Evolutionary conservation across 2,113 vertebrate species (phyloP), one percentile per base, ranked within the genome.

Genomic region (Vidua macroura): DNA sequence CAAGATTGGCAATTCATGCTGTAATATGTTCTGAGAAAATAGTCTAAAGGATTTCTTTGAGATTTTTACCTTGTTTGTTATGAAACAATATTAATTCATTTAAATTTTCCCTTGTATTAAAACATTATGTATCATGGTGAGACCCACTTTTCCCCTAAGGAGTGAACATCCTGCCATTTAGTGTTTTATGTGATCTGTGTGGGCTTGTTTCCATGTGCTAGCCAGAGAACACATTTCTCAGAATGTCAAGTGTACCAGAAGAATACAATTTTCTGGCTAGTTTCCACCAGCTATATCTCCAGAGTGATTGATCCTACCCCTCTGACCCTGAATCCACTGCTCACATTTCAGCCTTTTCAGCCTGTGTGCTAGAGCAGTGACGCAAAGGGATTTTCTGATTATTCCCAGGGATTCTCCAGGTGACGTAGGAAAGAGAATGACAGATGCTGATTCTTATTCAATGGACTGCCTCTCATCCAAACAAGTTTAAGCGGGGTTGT

Each of bases 351-450:
- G 60, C 70, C 4, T 3, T 85, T 94, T 48, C 72, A 93, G 64
- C 49, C 64, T 33, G 21, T 8, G 3, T 33, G 67, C 63, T 70
- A 39, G 14, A 76, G 59, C 75, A 59, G 68, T 88, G 94, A 91
- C 46, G 35, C 1, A 6, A 58, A 25, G 75, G 93, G 94, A 96
- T 97, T 96, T 96, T 96, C 94, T 83, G 92, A 96, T 96, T 94
- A 96, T 93, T 95, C 75, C 83, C 82, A 88, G 90, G 95, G 94
- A 96, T 97, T 96, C 95, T 96, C 93, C 94, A 72, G 12, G 60
- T 96, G 94, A 97, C 79, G 82, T 74, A 93, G 81, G 74, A 88
- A 31, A 74, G 59, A 83, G 90, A 91, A 88, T 64, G 78, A 80
- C 83, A 94, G 89, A 87, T 0, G 6, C 39, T 62, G 63, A 51